Percentiles rank a stretch among this genome's conserved stretches.
phyloP scores from a whole-genome alignment of 2,797 vertebrate genomes.

The Molossus molossus region DNA sequence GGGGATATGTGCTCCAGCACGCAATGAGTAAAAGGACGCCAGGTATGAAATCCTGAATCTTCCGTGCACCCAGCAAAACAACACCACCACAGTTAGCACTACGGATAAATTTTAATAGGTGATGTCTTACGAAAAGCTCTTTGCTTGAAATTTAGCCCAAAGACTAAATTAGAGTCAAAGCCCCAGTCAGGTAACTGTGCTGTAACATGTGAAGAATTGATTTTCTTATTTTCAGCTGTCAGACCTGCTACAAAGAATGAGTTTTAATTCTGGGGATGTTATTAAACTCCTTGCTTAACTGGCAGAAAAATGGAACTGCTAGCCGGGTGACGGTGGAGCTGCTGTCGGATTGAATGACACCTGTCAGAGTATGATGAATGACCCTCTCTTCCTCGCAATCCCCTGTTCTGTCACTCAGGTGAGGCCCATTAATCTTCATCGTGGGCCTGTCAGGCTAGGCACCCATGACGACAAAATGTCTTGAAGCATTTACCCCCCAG shows the following conservation, averaged over 20 bases:
- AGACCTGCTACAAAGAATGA: constrained; percentile 95
- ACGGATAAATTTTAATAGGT: constrained; percentile 95
- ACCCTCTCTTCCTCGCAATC: constrained; percentile 97
- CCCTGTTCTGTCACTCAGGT: constrained; percentile 98
- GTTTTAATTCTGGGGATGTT: constrained; percentile 96
- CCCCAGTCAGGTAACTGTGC: constrained; percentile 91
- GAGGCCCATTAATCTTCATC: constrained; percentile 99
- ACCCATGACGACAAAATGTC: constrained; percentile 89
- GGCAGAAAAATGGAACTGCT: constrained; percentile 92
- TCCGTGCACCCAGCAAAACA: constrained; percentile 90
- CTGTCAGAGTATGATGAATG: constrained; percentile 99
- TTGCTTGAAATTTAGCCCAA: constrained; percentile 91
- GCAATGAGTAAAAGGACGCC: constrained; percentile 87
- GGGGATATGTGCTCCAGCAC: constrained; percentile 70
- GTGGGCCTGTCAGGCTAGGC: constrained; percentile 94
- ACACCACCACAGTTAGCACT: constrained; percentile 89
- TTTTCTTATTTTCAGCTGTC: constrained; percentile 97
- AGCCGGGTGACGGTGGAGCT: constrained; percentile 85
- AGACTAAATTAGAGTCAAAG: constrained; percentile 94
- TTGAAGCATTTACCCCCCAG: constrained; percentile 86
- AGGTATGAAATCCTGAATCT: constrained; percentile 89
- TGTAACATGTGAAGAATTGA: constrained; percentile 95
- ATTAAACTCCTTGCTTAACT: constrained; percentile 94
- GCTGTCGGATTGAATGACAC: constrained; percentile 97
- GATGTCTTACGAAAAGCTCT: constrained; percentile 90